phyloP scores from a whole-genome alignment of 2,797 vertebrate genomes.

The Fringilla coelebs region DNA sequence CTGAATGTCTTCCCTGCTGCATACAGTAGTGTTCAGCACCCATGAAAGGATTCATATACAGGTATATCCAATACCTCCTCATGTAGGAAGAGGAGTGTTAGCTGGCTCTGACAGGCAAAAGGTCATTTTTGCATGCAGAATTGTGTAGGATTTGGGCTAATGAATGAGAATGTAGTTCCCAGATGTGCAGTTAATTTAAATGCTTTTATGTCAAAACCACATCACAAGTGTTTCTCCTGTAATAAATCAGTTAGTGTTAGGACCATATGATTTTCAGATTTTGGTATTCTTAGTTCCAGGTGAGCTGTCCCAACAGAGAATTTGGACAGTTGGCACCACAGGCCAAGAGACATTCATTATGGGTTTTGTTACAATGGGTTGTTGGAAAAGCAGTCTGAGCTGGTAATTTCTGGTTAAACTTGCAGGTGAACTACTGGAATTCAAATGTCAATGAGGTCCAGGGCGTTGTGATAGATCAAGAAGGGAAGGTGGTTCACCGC shows the following conservation, averaged over 20 bases:
- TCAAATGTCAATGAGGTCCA: conserved; percentile 97
- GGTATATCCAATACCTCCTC: neutral
- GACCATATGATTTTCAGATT: neutral
- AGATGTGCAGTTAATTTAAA: neutral
- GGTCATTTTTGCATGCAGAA: neutral
- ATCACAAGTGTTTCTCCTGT: neutral
- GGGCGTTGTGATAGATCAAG: conserved; percentile 95
- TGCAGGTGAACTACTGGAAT: conserved; percentile 97
- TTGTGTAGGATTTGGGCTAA: neutral
- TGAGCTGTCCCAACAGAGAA: neutral
- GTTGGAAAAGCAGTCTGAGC: neutral
- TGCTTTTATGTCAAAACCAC: neutral
- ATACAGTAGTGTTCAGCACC: neutral
- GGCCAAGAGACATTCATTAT: neutral
- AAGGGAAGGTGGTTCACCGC: conserved; percentile 93
- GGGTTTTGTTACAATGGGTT: neutral
- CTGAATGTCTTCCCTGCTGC: neutral
- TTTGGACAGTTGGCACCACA: neutral
- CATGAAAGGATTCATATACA: neutral
- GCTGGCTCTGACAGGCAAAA: neutral
- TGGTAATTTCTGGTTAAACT: conserved; percentile 4
- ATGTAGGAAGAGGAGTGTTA: neutral
- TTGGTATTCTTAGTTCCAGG: neutral
- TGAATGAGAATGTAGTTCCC: neutral
- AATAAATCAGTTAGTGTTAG: neutral